phyloP scores from a whole-genome alignment of 2,888 invertebrate species.

The Fragum whitleyi region DNA sequence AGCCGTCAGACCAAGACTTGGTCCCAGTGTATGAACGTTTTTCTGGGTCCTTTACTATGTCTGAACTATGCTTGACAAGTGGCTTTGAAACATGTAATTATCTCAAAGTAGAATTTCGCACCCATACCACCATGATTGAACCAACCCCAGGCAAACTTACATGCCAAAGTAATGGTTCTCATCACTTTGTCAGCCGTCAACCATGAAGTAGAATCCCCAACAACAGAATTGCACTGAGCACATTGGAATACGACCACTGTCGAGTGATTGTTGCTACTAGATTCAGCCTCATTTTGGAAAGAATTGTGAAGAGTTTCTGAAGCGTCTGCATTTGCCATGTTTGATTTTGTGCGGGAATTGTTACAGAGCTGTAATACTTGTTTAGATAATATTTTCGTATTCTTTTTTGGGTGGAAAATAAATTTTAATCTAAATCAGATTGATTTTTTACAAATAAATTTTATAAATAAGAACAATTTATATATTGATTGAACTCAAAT shows the following conservation, averaged over 20 bases:
- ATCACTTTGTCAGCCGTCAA: slow-evolving; percentile 45
- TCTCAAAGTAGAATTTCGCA: too few relatives aligned
- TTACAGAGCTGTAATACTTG: neutral
- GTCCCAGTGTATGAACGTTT: too few relatives aligned
- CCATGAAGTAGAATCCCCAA: slow-evolving; percentile 64
- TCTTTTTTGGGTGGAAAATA: too few relatives aligned
- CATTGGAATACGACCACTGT: slow-evolving; percentile 57
- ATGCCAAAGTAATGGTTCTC: slow-evolving; percentile 56
- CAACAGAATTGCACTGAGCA: slow-evolving; percentile 52
- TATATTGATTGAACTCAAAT: too few relatives aligned
- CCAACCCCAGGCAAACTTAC: slow-evolving; percentile 52
- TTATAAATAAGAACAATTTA: neutral
- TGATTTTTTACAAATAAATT: neutral
- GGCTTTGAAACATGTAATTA: too few relatives aligned
- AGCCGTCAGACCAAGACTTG: too few relatives aligned
- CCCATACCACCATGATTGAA: too few relatives aligned
- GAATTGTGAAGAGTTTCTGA: slow-evolving; percentile 12
- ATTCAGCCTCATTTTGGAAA: slow-evolving; percentile 26
- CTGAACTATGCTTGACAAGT: too few relatives aligned
- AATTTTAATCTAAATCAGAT: neutral
- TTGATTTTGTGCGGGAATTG: slow-evolving; percentile 7
- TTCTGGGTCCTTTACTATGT: too few relatives aligned
- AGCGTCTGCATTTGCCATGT: slow-evolving; percentile 29
- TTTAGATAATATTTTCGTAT: neutral
- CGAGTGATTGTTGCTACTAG: slow-evolving; percentile 14